phyloP scores from a whole-genome alignment of 2,888 invertebrate species.

The Clitarchus hookeri region DNA sequence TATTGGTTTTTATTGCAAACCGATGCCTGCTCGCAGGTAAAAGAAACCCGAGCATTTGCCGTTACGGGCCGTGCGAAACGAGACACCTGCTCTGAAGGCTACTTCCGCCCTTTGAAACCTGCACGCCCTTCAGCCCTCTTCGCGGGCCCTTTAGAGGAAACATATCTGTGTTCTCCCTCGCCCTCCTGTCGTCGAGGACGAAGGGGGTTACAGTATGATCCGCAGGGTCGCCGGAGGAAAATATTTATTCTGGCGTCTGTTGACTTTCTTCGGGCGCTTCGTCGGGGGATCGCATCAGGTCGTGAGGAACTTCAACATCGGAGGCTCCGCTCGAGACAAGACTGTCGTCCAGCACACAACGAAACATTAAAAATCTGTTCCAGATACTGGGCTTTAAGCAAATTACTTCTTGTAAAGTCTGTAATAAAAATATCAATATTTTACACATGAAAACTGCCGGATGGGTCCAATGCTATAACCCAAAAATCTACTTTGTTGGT shows the following conservation, averaged over 20 bases:
- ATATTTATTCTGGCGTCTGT: conserved; percentile 10
- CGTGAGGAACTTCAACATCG: neutral
- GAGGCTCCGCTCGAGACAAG: no score
- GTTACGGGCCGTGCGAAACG: neutral
- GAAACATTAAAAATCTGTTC: no score
- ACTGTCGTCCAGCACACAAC: no score
- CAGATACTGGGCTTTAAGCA: no score
- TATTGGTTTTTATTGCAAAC: neutral
- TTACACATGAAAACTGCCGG: no score
- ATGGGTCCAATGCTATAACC: no score
- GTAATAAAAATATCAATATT: no score
- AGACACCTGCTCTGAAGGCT: neutral
- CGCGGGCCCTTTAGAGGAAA: neutral
- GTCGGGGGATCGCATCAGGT: neutral
- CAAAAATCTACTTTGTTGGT: no score
- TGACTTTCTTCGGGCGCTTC: neutral
- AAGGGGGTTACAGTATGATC: neutral
- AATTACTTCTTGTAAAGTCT: no score
- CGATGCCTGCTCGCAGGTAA: neutral
- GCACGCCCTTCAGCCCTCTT: neutral
- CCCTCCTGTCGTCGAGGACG: neutral
- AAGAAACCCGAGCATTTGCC: neutral
- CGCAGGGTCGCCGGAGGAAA: neutral
- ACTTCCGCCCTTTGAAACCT: neutral
- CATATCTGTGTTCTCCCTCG: neutral